phyloP scores from a whole-genome alignment of 1,140 invertebrate genomes.

The Drosophila asahinai region DNA sequence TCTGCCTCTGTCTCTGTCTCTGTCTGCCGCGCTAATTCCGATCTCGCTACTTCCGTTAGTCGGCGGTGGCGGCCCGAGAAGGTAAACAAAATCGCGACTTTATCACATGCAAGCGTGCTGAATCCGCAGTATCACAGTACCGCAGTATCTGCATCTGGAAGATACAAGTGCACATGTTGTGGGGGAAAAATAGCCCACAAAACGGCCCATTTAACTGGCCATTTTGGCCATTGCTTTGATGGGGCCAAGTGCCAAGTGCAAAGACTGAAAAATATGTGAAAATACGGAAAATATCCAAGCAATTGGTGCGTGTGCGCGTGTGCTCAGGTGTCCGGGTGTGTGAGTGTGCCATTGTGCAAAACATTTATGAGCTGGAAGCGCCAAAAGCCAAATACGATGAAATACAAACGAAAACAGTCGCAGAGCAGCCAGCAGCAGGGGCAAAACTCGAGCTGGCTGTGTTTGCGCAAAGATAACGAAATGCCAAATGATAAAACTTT shows the following conservation, averaged over 20 bases:
- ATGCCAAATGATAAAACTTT: constrained; percentile 40
- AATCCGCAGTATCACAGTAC: constrained; percentile 9
- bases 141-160: constrained; percentile 19
- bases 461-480: constrained; percentile 43
- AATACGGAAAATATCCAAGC: constrained; percentile 26
- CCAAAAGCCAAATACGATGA: constrained; percentile 39
- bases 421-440: constrained; percentile 15
- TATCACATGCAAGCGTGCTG: constrained; percentile 51
- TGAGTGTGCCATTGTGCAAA: constrained; percentile 45
- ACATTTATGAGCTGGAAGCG: constrained; percentile 49
- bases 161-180: constrained; percentile 14
- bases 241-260: constrained; percentile 1
- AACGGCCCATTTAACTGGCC: constrained; percentile 9
- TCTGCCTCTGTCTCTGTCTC: background rate
- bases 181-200: constrained; percentile 1
- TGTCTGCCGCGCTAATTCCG: constrained; percentile 62
- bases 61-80: constrained; percentile 24
- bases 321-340: background rate
- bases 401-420: constrained; percentile 22
- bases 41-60: constrained; percentile 71
- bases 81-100: constrained; percentile 61
- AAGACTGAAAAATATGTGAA: constrained; percentile 32
- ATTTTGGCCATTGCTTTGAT: constrained; percentile 27
- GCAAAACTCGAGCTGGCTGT: constrained; percentile 22
- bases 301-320: constrained; percentile 23